phyloP scores from a whole-genome alignment of 2,113 vertebrate genomes.

The Haemorhous mexicanus region DNA sequence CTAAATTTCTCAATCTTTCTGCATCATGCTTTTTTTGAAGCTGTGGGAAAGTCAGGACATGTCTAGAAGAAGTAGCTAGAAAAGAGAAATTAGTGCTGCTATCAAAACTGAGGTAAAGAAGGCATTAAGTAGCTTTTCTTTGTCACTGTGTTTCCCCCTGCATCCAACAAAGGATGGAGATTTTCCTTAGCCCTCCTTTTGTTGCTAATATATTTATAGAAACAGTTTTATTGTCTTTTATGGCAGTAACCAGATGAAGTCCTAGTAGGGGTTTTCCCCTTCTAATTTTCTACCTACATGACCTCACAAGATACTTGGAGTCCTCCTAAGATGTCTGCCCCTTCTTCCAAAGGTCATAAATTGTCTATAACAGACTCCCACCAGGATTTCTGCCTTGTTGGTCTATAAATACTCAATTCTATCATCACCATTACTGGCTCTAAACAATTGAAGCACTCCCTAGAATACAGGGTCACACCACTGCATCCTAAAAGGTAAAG shows the following conservation, averaged over 20 bases:
- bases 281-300: neutral
- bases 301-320: neutral
- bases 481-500: neutral
- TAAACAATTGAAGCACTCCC: neutral
- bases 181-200: neutral
- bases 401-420: neutral
- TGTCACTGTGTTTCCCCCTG: neutral
- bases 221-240: neutral
- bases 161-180: neutral
- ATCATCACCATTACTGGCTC: neutral
- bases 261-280: neutral
- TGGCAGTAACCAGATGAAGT: neutral
- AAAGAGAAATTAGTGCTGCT: neutral
- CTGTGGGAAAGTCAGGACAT: neutral
- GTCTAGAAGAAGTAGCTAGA: neutral
- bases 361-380: neutral
- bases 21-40: neutral
- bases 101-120: neutral
- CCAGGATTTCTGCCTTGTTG: neutral
- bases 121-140: neutral
- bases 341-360: neutral
- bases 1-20: neutral
- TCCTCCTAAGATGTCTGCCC: neutral
- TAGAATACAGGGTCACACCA: neutral
- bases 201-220: neutral